These are phyloP conservation scores for Chiloscyllium punctatum DNA, from an alignment of 2,797 vertebrate species.

Conservation along the genomic window DNA sequence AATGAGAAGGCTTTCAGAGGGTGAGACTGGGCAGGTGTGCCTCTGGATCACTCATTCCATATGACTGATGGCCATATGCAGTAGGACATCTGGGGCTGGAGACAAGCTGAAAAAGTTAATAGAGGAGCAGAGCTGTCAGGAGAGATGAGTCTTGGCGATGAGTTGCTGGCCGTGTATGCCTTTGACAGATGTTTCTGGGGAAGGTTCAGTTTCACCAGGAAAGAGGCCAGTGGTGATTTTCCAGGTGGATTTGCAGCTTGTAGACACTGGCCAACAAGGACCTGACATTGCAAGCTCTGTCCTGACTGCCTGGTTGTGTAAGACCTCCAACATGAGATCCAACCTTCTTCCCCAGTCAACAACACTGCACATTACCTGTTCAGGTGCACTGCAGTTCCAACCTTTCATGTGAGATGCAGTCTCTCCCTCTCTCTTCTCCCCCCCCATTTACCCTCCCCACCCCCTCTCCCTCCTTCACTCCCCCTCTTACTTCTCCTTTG, in stretches of 20 bases:
- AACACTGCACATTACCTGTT: too few relatives aligned
- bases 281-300: not conserved
- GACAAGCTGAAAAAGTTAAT: not conserved
- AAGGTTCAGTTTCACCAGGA: not conserved
- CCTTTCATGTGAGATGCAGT: not conserved
- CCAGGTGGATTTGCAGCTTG: not conserved
- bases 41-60: not conserved
- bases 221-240: not conserved
- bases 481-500: too few relatives aligned
- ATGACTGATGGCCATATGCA: too few relatives aligned
- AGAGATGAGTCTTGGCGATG: not conserved
- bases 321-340: not conserved
- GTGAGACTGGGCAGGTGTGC: not conserved
- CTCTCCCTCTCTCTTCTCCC: not conserved
- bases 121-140: not conserved
- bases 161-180: not conserved
- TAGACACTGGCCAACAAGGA: not conserved
- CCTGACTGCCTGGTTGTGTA: not conserved
- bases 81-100: not conserved
- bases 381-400: not conserved
- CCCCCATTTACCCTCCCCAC: not conserved
- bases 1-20: not conserved
- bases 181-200: not conserved
- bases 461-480: too few relatives aligned
- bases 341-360: not conserved